phyloP scores from a whole-genome alignment of 2,113 vertebrate species.

The Bettongia penicillata region DNA sequence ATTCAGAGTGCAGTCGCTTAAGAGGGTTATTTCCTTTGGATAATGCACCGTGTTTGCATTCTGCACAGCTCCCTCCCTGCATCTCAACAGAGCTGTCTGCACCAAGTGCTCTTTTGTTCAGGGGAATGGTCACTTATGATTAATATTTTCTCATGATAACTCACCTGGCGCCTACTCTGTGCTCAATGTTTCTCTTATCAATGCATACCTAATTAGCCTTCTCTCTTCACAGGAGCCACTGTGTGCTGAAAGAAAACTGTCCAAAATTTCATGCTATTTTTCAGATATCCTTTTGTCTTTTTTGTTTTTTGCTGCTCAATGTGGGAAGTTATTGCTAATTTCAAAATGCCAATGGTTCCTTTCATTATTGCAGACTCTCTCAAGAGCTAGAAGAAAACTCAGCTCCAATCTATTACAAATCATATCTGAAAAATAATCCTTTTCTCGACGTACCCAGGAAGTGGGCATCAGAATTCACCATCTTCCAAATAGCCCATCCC shows the following conservation, averaged over 20 bases:
- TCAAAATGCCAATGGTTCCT: not conserved
- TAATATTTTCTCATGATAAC: not conserved
- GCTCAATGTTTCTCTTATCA: not conserved
- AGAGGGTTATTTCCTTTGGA: not conserved
- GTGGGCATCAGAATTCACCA: not conserved
- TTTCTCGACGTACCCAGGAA: not conserved
- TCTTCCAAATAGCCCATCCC: not conserved
- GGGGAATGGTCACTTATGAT: not conserved
- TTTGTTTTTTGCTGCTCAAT: not conserved
- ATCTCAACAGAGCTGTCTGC: not conserved
- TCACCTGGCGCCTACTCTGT: not conserved
- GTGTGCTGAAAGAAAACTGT: not conserved
- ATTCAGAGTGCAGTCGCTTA: not conserved
- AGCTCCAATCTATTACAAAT: not conserved
- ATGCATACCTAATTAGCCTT: not conserved
- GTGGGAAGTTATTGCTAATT: not conserved
- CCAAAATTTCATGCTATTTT: not conserved
- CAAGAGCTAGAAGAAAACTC: not conserved
- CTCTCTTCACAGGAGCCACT: not conserved
- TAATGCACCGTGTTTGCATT: not conserved
- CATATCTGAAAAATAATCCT: not conserved
- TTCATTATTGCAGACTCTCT: not conserved
- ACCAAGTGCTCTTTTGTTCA: not conserved
- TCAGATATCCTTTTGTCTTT: not conserved
- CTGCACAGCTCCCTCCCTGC: fast-evolving